Base-by-base conservation (phyloP, 2,797 vertebrate genomes). In the Prunella strophiata region DNA sequence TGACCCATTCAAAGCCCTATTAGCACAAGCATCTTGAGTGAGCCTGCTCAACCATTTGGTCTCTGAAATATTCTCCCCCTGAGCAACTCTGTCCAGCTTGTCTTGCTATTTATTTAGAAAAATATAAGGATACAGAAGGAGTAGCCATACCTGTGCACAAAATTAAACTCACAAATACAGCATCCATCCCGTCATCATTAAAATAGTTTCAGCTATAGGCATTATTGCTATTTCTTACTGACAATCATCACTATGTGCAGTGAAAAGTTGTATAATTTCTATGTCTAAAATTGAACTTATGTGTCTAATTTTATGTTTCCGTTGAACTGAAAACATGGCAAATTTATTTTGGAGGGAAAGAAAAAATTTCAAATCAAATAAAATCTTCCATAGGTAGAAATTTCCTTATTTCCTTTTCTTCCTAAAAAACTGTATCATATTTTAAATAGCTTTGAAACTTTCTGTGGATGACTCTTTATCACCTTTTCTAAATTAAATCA, bases 221-320 rank as follows among this genome's bases (percentile, higher is more conserved):
- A 4, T 30, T 51, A 51, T 13, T 87, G 36, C 5, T 3, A 10
- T 42, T 88, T 84, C 4, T 29, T 67, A 36, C 30, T 51, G 38
- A 50, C 20, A 51, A 26, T 51, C 1, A 11, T 36, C 21, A 34
- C 3, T 40, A 5, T 5, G 5, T 54, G 10, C 18, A 32, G 15
- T 55, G 57, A 43, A 67, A 92, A 86, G 0, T 11, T 80, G 5
- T 19, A 30, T 4, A 38, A 57, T 52, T 81, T 67, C 13, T 36
- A 1, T 27, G 14, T 13, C 23, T 26, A 58, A 38, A 73, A 68
- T 3, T 0, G 2, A 58, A 54, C 13, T 72, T 18, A 3, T 30
- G 1, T 16, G 9, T 47, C 9, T 78, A 21, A 72, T 73, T 82
- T 79, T 59, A 32, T 62, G 4, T 55, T 79, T 22, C 32, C 30